Evolutionary conservation across 2,797 vertebrate genomes (phyloP).

Genomic region (Selene dorsalis): DNA sequence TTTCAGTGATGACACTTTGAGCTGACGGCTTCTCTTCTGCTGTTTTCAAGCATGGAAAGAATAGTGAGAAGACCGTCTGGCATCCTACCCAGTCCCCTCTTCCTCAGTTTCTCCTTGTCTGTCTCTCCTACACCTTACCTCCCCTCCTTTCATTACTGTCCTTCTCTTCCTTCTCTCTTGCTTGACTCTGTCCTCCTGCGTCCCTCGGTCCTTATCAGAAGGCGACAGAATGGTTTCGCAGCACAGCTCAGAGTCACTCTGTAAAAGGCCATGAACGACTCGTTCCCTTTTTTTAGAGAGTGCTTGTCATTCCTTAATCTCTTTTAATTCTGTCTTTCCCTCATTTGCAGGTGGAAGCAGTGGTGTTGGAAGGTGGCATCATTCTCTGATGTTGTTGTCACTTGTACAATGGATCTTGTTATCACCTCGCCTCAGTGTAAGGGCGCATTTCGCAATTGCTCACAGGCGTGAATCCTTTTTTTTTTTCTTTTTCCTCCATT

Average conservation of each 20-base stretch:
- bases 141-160: conserved; percentile 34
- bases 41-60: conserved; percentile 30
- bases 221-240: conserved; percentile 64
- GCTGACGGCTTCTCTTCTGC: conserved; percentile 17
- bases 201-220: conserved; percentile 65
- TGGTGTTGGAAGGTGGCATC: conserved; percentile 25
- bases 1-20: conserved; percentile 40
- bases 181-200: conserved; percentile 39
- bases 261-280: conserved; percentile 53
- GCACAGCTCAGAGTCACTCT: conserved; percentile 54
- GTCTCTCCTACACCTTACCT: conserved; percentile 19
- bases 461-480: conserved; percentile 21
- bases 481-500: not conserved
- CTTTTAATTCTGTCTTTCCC: conserved; percentile 64
- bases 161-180: conserved; percentile 7
- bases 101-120: conserved; percentile 1
- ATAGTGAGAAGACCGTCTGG: not conserved
- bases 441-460: conserved; percentile 36
- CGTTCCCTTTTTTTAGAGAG: conserved; percentile 41
- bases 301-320: conserved; percentile 66
- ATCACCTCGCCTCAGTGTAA: conserved; percentile 49
- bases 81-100: conserved; percentile 3
- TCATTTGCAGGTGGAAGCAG: conserved; percentile 57
- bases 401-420: conserved; percentile 58
- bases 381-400: conserved; percentile 55